Conservation (phyloP, 1,140 invertebrate species). For the Pachyrhynchus sulphureomaculatus region DNA sequence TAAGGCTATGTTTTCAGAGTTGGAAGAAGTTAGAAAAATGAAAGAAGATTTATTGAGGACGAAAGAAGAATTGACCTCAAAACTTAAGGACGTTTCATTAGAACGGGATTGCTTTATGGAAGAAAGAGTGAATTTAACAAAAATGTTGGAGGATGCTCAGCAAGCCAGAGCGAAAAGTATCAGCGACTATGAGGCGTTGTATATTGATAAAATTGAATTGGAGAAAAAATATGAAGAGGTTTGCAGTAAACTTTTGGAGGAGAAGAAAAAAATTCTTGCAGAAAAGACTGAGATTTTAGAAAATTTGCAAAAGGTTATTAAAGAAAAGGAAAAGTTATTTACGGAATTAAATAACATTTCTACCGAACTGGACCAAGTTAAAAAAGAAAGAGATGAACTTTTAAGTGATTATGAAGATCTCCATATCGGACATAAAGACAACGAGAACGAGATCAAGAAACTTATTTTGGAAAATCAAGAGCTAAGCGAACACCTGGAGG, state of each 20-base stretch:
- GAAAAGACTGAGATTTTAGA: slow-evolving; percentile 8
- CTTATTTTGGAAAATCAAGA: slow-evolving; percentile 7
- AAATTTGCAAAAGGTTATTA: slow-evolving; percentile 18
- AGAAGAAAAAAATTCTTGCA: neutral
- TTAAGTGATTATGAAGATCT: slow-evolving; percentile 12
- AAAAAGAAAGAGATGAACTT: slow-evolving; percentile 26
- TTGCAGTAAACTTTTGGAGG: neutral
- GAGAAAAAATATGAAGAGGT: neutral
- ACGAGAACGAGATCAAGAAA: slow-evolving; percentile 17
- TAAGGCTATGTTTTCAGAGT: too few species aligned
- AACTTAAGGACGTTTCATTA: too few species aligned
- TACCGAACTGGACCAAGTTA: slow-evolving; percentile 6
- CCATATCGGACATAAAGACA: slow-evolving; percentile 9
- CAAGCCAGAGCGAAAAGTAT: too few species aligned
- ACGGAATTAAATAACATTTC: slow-evolving; percentile 1
- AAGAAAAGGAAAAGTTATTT: slow-evolving; percentile 26
- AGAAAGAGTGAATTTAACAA: too few species aligned
- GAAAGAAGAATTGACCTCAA: too few species aligned
- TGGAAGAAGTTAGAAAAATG: too few species aligned
- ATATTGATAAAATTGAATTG: slow-evolving; percentile 4
- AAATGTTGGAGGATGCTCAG: too few species aligned
- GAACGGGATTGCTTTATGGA: too few species aligned
- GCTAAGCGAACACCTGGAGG: neutral
- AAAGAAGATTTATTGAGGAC: too few species aligned
- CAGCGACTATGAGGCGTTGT: slow-evolving; percentile 1